Base-by-base conservation (phyloP, 1,140 invertebrate species). In the Trichogramma pretiosum region DNA sequence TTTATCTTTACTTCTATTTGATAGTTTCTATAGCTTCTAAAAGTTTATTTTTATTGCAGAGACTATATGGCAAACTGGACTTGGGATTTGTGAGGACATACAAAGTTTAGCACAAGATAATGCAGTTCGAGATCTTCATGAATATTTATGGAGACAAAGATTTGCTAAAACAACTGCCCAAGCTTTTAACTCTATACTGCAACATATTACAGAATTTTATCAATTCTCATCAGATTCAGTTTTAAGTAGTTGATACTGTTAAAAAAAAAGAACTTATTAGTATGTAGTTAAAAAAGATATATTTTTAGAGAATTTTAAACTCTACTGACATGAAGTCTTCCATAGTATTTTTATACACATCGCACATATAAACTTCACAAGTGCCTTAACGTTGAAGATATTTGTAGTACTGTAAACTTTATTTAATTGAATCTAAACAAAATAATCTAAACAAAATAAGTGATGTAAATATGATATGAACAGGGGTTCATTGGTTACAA, bases 11-110 rank as follows among this genome's bases (percentile, higher is more conserved):
- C 22, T 32, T 16, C n/a, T n/a, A n/a, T n/a, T n/a, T n/a, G n/a
- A n/a, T n/a, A n/a, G n/a, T n/a, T n/a, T n/a, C 3, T 38, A 42
- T 38, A 36, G 11, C 33, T 35, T 50, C 11, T 28, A 28, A 28
- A 7, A 28, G 11, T 7, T 5, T 11, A 28, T 28, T 11, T 46
- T 43, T 46, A 48, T 50, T 59, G 34, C 37, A 73, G 70, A 70
- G 60, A 74, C 70, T 2, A 74, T 74, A 44, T 74, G 72, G 73
- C 60, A 63, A 42, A 63, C 61, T 23, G 63, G 61, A 17, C 57
- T 68, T 5, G 60, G 63, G 32, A 54, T 74, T 39, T 74, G 72
- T 23, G 68, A 73, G 53, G 70, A 72, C 44, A 60, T 70, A 46
- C 70, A 72, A 61, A n/a, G n/a, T n/a, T n/a, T n/a, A n/a, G n/a